Evolutionary conservation across 1,140 invertebrate genomes (phyloP).

Genomic region (Artemia franciscana): DNA sequence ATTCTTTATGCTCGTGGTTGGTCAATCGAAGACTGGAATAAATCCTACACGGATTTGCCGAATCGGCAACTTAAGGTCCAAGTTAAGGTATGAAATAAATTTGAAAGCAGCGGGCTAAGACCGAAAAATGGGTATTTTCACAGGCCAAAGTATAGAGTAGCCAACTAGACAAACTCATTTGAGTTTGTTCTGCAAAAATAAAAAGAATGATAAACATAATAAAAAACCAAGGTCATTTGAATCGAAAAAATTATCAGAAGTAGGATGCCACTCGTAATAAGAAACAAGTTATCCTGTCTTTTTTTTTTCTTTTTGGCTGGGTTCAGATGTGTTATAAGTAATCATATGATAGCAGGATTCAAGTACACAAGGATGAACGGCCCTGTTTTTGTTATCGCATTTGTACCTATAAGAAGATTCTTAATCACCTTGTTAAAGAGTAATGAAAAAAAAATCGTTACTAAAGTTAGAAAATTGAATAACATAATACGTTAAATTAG

Average conservation of each 20-base stretch:
- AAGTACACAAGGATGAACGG: too few relatives aligned
- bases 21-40: conserved; percentile 51
- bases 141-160: not conserved
- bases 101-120: not conserved
- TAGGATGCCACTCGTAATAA: not conserved
- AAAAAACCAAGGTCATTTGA: not conserved
- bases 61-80: conserved; percentile 67
- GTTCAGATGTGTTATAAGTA: too few relatives aligned
- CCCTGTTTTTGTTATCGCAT: too few relatives aligned
- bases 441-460: too few relatives aligned
- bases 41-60: conserved; percentile 59
- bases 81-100: conserved; percentile 30
- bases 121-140: not conserved
- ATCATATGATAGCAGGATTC: too few relatives aligned
- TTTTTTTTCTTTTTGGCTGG: too few relatives aligned
- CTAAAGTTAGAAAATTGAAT: too few relatives aligned
- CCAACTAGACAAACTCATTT: not conserved
- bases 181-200: not conserved
- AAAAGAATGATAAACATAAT: too few relatives aligned
- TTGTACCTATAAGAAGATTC: too few relatives aligned
- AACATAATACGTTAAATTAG: too few relatives aligned
- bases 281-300: too few relatives aligned
- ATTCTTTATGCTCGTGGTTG: conserved; percentile 58
- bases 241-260: not conserved
- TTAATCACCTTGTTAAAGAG: too few relatives aligned